These are phyloP conservation scores for Drosophila ficusphila DNA, from an alignment of 1,140 invertebrate genomes.

Conservation along the genomic window DNA sequence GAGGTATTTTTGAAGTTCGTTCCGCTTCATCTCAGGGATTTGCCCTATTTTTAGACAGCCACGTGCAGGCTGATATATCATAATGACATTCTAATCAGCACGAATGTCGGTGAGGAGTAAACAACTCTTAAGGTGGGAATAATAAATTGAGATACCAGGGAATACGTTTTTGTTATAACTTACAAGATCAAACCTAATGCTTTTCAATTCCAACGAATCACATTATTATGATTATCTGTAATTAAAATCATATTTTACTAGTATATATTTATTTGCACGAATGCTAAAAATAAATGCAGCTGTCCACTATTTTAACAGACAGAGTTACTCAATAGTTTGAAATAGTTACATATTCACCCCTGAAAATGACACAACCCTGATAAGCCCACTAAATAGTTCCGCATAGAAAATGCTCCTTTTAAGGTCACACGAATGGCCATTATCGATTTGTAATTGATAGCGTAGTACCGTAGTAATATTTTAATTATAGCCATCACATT, in stretches of 20 bases:
- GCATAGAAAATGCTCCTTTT: constrained; percentile 12
- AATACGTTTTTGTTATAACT: too few species aligned
- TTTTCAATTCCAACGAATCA: too few species aligned
- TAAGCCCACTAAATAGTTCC: constrained; percentile 13
- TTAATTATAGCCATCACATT: constrained; percentile 22
- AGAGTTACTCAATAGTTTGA: not conserved
- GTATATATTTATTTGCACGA: too few species aligned
- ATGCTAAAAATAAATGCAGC: too few species aligned
- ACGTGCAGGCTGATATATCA: constrained; percentile 11
- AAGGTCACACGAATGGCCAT: constrained; percentile 1
- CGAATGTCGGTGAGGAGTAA: not conserved
- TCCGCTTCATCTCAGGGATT: constrained; percentile 4
- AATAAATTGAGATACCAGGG: too few species aligned
- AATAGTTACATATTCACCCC: not conserved
- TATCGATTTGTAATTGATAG: constrained; percentile 10
- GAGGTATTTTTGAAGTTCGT: constrained; percentile 8
- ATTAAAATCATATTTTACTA: too few species aligned
- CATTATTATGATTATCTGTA: too few species aligned
- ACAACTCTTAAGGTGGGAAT: too few species aligned
- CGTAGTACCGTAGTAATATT: constrained; percentile 5
- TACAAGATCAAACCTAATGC: too few species aligned
- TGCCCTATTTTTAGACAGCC: constrained; percentile 39
- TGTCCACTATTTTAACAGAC: not conserved
- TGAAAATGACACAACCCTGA: not conserved
- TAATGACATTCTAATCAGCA: constrained; percentile 31